phyloP scores from a whole-genome alignment of 2,113 vertebrate genomes.

The human region DNA sequence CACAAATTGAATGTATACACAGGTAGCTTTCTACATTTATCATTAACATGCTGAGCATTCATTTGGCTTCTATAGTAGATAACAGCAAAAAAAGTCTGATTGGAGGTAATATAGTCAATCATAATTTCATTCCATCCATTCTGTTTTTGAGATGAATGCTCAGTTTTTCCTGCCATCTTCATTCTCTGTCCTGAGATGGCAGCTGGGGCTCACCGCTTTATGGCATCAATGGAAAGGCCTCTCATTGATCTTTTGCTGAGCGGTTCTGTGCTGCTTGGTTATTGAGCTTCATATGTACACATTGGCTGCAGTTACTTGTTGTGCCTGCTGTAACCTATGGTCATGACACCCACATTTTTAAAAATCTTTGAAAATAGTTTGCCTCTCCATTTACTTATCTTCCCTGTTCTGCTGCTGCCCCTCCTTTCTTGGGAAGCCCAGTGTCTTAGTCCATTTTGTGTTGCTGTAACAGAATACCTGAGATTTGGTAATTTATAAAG shows the following conservation, averaged over 20 bases:
- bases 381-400: not conserved
- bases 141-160: not conserved
- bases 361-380: not conserved
- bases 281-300: not conserved
- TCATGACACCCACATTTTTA: not conserved
- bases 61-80: not conserved
- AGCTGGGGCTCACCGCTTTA: not conserved
- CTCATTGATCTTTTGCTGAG: not conserved
- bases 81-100: too few relatives aligned
- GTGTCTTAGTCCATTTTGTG: not conserved
- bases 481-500: not conserved
- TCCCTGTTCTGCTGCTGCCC: not conserved
- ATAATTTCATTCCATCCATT: not conserved
- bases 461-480: not conserved
- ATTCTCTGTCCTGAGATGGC: not conserved
- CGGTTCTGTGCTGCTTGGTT: rapidly evolving
- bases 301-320: not conserved
- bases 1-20: not conserved
- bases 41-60: not conserved
- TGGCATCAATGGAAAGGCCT: not conserved
- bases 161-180: not conserved
- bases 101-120: not conserved
- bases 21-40: not conserved
- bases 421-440: not conserved
- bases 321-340: not conserved